Base-by-base conservation (phyloP, 2,888 invertebrate genomes). In the Temnothorax unifasciatus region DNA sequence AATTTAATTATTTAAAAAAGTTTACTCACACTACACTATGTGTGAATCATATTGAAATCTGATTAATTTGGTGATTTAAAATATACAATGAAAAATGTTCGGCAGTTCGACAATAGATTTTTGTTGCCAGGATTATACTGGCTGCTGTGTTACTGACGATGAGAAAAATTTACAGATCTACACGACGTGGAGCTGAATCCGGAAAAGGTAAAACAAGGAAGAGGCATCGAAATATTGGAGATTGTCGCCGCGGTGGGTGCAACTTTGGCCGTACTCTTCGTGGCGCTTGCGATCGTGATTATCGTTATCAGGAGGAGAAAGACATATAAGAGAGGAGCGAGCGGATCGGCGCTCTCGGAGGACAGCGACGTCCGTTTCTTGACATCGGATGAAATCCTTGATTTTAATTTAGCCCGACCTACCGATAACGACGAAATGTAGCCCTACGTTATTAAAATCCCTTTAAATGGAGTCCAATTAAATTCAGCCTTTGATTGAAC, bases 361-460 rank as follows among this genome's bases (percentile, higher is more conserved):
- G 95, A 95, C 86, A 96, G 96, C 74, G 96, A 96, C 87, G 96
- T 96, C 0, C 92, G 96, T 83, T 96, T 95, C 92, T 93, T 96
- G 61, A 96, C 96, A 1, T 95, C 95, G 41, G 96, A 96, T 82
- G 96, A 96, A 90, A 93, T 95, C 54, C 91, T 96, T 21, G 96
- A 96, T 91, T 96, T 96, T 87, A 95, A 94, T 84, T 86, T 96
- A 71, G 95, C 95, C 2, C 93, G 92, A 57, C 95, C 95, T 15
- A 90, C 79, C 44, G 91, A 92, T 15, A 90, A 86, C 76, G 93
- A 94, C 44, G 93, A 94, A 75, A 76, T 86, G 54, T 90, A 91
- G 75, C 11, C 18, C 1, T 13, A 13, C 3, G 15, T 47, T 71
- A 57, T 44, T 15, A 21, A 71, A 79, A 47, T 69, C 38, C 0